These are phyloP conservation scores for Sebastes vulpes DNA, from an alignment of 2,797 vertebrate species.

Conservation along the genomic window DNA sequence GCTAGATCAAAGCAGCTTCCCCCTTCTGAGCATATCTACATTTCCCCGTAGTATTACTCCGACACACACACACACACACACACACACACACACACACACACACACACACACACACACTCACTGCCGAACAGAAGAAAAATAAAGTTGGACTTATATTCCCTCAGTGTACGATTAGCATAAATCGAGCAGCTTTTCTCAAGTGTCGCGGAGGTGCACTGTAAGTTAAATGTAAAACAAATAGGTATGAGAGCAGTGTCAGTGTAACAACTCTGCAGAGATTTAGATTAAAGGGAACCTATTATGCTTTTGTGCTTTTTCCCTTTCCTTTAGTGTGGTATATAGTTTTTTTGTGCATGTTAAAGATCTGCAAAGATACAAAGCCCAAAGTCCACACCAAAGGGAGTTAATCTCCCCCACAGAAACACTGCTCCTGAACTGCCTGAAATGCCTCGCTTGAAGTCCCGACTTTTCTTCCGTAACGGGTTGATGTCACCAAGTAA, in stretches of 20 bases:
- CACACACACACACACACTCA: too few species aligned
- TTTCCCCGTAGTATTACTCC: constrained; percentile 55
- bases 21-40: constrained; percentile 48
- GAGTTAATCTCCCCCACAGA: too few species aligned
- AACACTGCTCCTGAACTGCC: too few species aligned
- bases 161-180: constrained; percentile 24
- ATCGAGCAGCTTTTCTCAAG: constrained; percentile 8
- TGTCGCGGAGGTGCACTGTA: constrained; percentile 5
- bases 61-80: constrained; percentile 16
- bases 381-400: too few species aligned
- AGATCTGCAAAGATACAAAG: too few species aligned
- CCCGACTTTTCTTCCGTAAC: too few species aligned
- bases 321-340: too few species aligned
- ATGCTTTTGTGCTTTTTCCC: too few species aligned
- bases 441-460: too few species aligned
- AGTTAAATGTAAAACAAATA: constrained; percentile 27
- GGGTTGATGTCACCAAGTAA: too few species aligned
- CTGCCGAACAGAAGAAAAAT: constrained; percentile 29
- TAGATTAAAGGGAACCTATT: neutral
- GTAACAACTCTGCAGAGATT: neutral
- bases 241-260: neutral
- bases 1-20: constrained; percentile 68
- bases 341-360: too few species aligned
- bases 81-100: constrained; percentile 19
- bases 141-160: constrained; percentile 28